A percentile compares a stretch with the other conserved stretches of the same genome.
Conservation (phyloP, 2,113 vertebrate genomes). For the Camelus dromedarius region DNA sequence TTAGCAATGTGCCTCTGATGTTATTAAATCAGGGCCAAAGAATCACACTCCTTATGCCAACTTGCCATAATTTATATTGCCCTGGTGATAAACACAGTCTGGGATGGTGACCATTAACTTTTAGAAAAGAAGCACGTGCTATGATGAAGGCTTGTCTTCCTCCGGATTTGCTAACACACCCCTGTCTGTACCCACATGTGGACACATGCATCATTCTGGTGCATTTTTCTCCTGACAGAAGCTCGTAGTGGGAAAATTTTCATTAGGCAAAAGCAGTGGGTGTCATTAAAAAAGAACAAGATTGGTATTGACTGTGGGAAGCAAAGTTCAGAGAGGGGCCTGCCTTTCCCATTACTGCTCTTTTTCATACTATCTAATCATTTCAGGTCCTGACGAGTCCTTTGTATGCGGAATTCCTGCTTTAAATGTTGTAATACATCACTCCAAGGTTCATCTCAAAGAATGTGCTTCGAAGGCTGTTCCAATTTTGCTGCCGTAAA, state of each 20-base stretch:
- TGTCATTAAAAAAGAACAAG: conserved; percentile 57
- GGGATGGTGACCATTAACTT: not conserved
- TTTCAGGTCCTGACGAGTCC: conserved; percentile 49
- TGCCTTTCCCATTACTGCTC: conserved; percentile 30
- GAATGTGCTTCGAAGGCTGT: conserved; percentile 70
- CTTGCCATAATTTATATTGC: not conserved
- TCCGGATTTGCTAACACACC: not conserved
- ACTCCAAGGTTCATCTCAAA: conserved; percentile 64
- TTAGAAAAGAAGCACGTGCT: not conserved
- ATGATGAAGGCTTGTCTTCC: not conserved
- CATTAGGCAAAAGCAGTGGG: conserved; percentile 40
- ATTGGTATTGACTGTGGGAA: conserved; percentile 58
- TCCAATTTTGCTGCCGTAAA: conserved; percentile 67
- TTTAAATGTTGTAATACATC: conserved; percentile 72
- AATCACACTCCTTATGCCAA: conserved; percentile 36
- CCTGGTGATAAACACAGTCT: not conserved
- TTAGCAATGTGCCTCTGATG: conserved; percentile 26
- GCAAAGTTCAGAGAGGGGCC: conserved; percentile 49
- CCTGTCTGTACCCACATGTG: not conserved
- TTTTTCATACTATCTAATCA: conserved; percentile 68
- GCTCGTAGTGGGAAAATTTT: not conserved
- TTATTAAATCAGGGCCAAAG: conserved; percentile 50
- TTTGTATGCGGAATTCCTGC: conserved; percentile 36
- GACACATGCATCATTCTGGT: not conserved
- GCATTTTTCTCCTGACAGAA: conserved; percentile 17